A percentile compares a stretch with the other conserved stretches of the same genome.
Conservation (phyloP, 1,140 invertebrate genomes). For the Acromyrmex heyeri region DNA sequence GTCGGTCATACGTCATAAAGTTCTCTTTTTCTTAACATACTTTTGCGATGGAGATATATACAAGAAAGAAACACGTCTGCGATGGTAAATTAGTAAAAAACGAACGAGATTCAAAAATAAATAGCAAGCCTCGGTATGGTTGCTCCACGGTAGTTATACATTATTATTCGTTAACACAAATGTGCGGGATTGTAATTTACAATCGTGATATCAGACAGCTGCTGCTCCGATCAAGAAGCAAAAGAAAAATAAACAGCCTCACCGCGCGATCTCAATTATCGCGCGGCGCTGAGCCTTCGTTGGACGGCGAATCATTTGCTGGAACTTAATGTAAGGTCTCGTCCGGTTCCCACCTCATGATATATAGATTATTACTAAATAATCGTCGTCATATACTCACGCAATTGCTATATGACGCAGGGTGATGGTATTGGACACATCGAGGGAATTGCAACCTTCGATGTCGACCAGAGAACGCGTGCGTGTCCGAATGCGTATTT, state of each 20-base stretch:
- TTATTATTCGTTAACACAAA: slow-evolving; percentile 18
- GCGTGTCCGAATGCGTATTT: neutral
- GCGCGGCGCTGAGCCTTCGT: slow-evolving; percentile 14
- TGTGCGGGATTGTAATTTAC: slow-evolving; percentile 45
- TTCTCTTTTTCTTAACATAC: neutral
- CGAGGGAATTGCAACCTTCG: slow-evolving; percentile 18
- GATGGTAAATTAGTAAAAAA: slow-evolving; percentile 18
- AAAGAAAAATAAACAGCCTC: slow-evolving; percentile 28
- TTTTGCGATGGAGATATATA: neutral
- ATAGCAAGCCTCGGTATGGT: neutral
- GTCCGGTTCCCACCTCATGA: slow-evolving; percentile 53
- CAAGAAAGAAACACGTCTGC: neutral
- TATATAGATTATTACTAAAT: slow-evolving; percentile 68
- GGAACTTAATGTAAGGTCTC: slow-evolving; percentile 67
- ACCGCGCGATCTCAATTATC: slow-evolving; percentile 53
- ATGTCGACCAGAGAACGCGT: neutral
- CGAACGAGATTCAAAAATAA: slow-evolving; percentile 26
- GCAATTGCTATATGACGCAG: slow-evolving; percentile 36
- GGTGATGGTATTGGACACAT: neutral
- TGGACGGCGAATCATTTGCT: slow-evolving; percentile 61
- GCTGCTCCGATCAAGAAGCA: neutral
- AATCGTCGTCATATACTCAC: slow-evolving; percentile 15
- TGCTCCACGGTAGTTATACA: neutral
- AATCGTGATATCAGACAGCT: slow-evolving; percentile 33
- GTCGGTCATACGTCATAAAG: neutral